Evolutionary conservation across 1,140 invertebrate genomes (phyloP).

Genomic region (Achatina immaculata): DNA sequence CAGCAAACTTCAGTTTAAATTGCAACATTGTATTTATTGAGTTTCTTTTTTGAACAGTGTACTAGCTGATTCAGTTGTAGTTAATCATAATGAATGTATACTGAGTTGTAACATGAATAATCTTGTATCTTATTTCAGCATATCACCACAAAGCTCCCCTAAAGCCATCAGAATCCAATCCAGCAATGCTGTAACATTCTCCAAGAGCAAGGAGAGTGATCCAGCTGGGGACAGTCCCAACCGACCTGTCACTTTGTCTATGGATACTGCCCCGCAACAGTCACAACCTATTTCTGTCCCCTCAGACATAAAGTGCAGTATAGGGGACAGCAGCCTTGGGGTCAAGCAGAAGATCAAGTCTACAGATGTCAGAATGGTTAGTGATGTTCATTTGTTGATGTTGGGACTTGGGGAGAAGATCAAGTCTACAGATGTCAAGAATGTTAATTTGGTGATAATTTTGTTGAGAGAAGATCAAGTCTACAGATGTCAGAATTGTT

Average conservation of each 20-base stretch:
- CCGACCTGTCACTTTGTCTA: conserved; percentile 58
- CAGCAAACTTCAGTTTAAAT: too few species aligned
- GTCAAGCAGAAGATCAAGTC: conserved; percentile 21
- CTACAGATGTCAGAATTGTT: too few species aligned
- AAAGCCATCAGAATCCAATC: conserved; percentile 24
- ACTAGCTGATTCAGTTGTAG: too few species aligned
- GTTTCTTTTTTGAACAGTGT: too few species aligned
- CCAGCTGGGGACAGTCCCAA: conserved; percentile 47
- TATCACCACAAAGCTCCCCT: conserved; percentile 24
- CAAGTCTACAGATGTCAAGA: not conserved
- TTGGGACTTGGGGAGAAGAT: conserved; percentile 7
- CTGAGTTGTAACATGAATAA: too few species aligned
- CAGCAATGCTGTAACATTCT: not conserved
- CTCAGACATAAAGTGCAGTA: conserved; percentile 14
- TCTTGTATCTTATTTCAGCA: conserved; percentile 6
- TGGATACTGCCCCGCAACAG: conserved; percentile 42
- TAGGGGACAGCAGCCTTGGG: not conserved
- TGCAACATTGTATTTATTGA: too few species aligned
- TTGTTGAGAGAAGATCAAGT: too few species aligned
- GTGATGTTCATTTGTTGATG: conserved; percentile 11
- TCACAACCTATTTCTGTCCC: conserved; percentile 83
- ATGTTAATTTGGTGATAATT: not conserved
- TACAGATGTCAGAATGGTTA: conserved; percentile 28
- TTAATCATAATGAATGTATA: too few species aligned
- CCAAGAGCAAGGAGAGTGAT: conserved; percentile 17